Conservation (phyloP, 2,888 invertebrate species). For the Nemotelus pantherinus region DNA sequence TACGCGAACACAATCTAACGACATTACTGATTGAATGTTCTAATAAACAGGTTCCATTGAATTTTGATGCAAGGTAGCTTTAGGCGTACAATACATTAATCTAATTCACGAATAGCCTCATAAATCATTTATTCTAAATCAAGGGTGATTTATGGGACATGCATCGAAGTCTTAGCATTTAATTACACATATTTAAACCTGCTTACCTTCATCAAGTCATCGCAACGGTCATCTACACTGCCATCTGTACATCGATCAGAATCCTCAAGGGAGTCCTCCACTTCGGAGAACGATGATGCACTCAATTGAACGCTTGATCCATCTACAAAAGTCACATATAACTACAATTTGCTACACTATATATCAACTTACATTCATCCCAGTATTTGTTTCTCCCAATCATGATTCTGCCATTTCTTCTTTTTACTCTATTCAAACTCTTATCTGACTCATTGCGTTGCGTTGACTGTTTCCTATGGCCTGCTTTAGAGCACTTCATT, state of each 20-base stretch:
- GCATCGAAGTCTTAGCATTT: no score
- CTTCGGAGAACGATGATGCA: slow-evolving; percentile 36
- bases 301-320: slow-evolving; percentile 11
- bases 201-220: slow-evolving; percentile 33
- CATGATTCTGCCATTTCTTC: not conserved
- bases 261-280: slow-evolving; percentile 27
- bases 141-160: no score
- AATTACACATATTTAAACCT: no score
- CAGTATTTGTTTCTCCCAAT: not conserved
- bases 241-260: slow-evolving; percentile 37
- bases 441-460: not conserved
- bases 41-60: no score
- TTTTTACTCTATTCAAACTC: not conserved
- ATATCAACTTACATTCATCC: slow-evolving; percentile 13
- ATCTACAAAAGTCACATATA: not conserved
- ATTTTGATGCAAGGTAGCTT: no score
- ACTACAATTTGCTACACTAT: not conserved
- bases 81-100: no score
- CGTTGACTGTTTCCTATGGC: slow-evolving; percentile 46
- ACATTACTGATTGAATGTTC: no score
- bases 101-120: no score
- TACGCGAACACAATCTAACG: not conserved
- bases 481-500: slow-evolving; percentile 70
- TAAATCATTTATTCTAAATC: no score
- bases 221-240: slow-evolving; percentile 39